Evolutionary conservation across 1,140 invertebrate genomes (phyloP).

Genomic region (Hesperophylax magnus): DNA sequence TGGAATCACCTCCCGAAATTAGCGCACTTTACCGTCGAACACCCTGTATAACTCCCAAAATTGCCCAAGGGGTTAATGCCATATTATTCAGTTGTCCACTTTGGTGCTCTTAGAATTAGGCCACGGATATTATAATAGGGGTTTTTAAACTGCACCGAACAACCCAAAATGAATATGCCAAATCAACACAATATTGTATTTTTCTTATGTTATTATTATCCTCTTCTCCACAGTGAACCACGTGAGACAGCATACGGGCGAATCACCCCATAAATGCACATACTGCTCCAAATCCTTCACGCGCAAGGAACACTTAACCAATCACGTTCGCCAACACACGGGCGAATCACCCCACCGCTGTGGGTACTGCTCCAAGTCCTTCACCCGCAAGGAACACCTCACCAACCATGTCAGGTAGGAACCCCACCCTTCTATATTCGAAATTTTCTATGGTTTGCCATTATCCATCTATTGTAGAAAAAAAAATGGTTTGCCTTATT

Average conservation of each 20-base stretch:
- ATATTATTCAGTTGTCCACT: too few species aligned
- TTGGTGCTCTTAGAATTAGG: too few species aligned
- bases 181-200: too few species aligned
- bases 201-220: not conserved
- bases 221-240: constrained; percentile 73
- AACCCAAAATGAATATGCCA: too few species aligned
- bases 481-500: not conserved
- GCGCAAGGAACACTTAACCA: constrained; percentile 80
- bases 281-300: constrained; percentile 88
- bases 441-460: not conserved
- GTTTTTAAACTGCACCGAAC: too few species aligned
- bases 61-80: too few species aligned
- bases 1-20: too few species aligned
- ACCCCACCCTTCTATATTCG: not conserved
- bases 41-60: too few species aligned
- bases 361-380: constrained; percentile 79
- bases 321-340: constrained; percentile 81
- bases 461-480: too few species aligned
- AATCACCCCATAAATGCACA: constrained; percentile 83
- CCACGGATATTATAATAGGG: too few species aligned
- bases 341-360: constrained; percentile 82
- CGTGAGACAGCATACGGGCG: constrained; percentile 90
- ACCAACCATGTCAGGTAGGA: constrained; percentile 82
- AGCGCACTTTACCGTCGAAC: too few species aligned
- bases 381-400: constrained; percentile 88